Percentiles rank a stretch among this genome's conserved stretches.
These are phyloP conservation scores for Rhynchonycteris naso DNA, from an alignment of 2,797 vertebrate species.

Conservation along the genomic window DNA sequence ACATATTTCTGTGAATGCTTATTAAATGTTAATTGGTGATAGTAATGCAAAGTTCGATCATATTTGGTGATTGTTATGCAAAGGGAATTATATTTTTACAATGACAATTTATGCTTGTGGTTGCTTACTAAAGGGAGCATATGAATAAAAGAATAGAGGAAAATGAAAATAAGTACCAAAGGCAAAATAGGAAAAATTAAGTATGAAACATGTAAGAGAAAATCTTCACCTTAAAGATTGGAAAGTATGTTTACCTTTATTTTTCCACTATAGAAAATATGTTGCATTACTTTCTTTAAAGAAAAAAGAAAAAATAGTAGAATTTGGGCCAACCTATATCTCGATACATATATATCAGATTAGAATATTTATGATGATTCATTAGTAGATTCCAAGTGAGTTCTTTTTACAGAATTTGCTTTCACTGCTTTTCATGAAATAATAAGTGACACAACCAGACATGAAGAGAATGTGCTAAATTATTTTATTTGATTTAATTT, in stretches of 20 bases:
- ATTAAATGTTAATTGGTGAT: not conserved
- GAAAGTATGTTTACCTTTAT: not conserved
- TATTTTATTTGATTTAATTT: slow-evolving; percentile 65
- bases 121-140: not conserved
- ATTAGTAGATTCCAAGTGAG: slow-evolving; percentile 51
- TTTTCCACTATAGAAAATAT: slow-evolving; percentile 2
- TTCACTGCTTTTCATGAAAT: slow-evolving; percentile 15
- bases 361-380: slow-evolving; percentile 23
- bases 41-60: not conserved
- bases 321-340: not conserved
- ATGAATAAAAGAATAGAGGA: not conserved
- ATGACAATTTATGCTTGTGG: not conserved
- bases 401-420: slow-evolving; percentile 52
- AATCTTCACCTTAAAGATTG: not conserved
- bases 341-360: not conserved
- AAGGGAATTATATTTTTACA: slow-evolving; percentile 18
- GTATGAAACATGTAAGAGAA: not conserved
- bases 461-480: slow-evolving; percentile 28
- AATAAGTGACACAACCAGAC: slow-evolving; percentile 29
- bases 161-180: not conserved
- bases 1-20: not conserved
- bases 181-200: not conserved
- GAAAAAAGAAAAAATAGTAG: not conserved
- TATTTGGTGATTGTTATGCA: not conserved
- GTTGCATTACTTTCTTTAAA: not conserved